Base-by-base conservation (phyloP, 2,797 vertebrate species). In the Loriculus beryllinus region DNA sequence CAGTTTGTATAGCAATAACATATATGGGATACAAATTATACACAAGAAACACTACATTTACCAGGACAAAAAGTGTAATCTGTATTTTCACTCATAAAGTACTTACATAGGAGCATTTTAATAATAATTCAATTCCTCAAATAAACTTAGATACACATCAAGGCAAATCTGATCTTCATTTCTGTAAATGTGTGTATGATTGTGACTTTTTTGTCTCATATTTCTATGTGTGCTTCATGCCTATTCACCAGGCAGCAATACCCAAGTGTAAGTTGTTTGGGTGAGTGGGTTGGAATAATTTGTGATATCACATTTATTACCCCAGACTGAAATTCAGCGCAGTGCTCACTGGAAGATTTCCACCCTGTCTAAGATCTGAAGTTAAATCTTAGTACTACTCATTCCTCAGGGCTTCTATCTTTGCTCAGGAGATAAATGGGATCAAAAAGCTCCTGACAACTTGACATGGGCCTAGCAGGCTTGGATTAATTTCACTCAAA, bases 401-500 rank as follows among this genome's bases (percentile, higher is more conserved):
- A 91, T 80, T 90, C 72, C 65, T 65, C 48, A 43, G 14, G 57
- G 35, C 39, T 82, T 93, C 71, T 93, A 59, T 85, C 90, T 75
- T 93, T 85, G 42, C 43, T 65, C 35, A 33, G 59, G 51, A 90
- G 88, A 89, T 85, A 93, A 93, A 31, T 67, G 65, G 64, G 78
- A 78, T 77, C 92, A 71, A 82, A 92, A 87, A 82, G 16, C 71
- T 92, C 39, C 45, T 35, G 2, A 62, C 52, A 87, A 54, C 48
- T 42, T 89, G 39, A 80, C 29, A 16, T 25, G 17, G 84, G 48
- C 71, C 68, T 39, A 71, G 79, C 43, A 92, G 69, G 62, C 51
- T 48, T 82, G 65, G 72, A 81, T 95, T 82, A 78, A 86, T 93
- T 96, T 93, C 64, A 78, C 52, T 88, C 57, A 51, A 83, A 71